Conservation (phyloP, 2,113 vertebrate species). For the Alligator mississippiensis region DNA sequence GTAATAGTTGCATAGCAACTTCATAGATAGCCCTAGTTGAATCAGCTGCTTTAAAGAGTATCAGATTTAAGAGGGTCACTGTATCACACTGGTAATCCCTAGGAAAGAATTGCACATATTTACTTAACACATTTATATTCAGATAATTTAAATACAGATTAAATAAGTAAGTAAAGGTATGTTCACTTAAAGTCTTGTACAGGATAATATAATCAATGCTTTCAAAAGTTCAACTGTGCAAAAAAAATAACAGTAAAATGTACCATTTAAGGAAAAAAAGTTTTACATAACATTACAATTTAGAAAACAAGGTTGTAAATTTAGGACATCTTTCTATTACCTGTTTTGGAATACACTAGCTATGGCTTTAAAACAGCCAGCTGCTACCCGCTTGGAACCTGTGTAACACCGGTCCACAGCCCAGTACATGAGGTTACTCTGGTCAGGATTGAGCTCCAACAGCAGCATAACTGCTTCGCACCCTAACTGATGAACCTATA, state of each 20-base stretch:
- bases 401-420: conserved; percentile 98
- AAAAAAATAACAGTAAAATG: background rate
- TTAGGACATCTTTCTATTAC: conserved; percentile 66
- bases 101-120: conserved; percentile 42
- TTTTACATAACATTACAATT: background rate
- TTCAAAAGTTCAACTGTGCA: background rate
- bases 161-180: background rate
- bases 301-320: background rate
- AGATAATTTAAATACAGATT: background rate
- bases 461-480: conserved; percentile 96
- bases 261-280: fast-evolving
- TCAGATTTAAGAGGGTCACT: conserved; percentile 97
- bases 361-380: conserved; percentile 97
- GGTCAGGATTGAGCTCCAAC: conserved; percentile 97
- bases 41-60: conserved; percentile 98
- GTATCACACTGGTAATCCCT: conserved; percentile 99
- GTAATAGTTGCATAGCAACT: conserved; percentile 97
- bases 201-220: background rate
- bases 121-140: conserved; percentile 4
- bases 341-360: conserved; percentile 98
- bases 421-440: conserved; percentile 99
- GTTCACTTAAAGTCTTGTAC: background rate
- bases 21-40: conserved; percentile 97
- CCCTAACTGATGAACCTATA: conserved; percentile 95
- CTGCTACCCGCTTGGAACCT: conserved; percentile 91